Conservation (phyloP, 2,113 vertebrate species). For the Macquaria australasica region DNA sequence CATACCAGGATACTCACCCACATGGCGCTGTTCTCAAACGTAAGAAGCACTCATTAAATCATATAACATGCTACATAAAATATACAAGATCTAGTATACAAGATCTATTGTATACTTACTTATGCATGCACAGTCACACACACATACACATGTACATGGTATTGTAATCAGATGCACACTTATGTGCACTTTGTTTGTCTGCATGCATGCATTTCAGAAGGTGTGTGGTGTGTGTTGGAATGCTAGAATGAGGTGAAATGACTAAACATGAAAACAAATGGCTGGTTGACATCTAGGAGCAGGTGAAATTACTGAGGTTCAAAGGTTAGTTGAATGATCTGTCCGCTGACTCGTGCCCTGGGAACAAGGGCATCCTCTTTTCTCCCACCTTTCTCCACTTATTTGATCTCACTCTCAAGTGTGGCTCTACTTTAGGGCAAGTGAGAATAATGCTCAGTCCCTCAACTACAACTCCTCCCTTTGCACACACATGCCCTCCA, state of each 20-base stretch:
- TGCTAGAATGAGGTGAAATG: slow-evolving; percentile 41
- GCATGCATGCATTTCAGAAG: neutral
- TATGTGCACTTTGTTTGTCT: neutral
- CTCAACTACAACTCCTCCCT: slow-evolving; percentile 59
- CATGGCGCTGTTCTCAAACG: neutral
- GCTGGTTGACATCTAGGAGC: neutral
- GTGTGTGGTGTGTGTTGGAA: slow-evolving; percentile 13
- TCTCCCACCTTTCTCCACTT: slow-evolving; percentile 51
- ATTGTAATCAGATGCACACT: slow-evolving; percentile 19
- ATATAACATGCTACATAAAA: neutral
- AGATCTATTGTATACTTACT: slow-evolving; percentile 19
- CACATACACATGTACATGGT: neutral
- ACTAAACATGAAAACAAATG: slow-evolving; percentile 49
- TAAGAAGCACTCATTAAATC: neutral
- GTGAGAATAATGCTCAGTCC: slow-evolving; percentile 53
- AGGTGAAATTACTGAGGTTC: slow-evolving; percentile 40
- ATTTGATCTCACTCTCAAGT: slow-evolving; percentile 57
- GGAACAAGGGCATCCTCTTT: slow-evolving; percentile 30
- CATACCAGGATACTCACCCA: neutral
- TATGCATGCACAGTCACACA: neutral
- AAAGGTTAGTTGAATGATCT: slow-evolving; percentile 55
- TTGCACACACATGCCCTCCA: slow-evolving; percentile 52
- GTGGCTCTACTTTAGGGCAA: slow-evolving; percentile 62
- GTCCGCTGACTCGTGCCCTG: slow-evolving; percentile 30
- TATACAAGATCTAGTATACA: neutral